Evolutionary conservation across 2,888 invertebrate species (phyloP), one percentile per base, ranked within the genome.

Genomic region (Bombylius major): DNA sequence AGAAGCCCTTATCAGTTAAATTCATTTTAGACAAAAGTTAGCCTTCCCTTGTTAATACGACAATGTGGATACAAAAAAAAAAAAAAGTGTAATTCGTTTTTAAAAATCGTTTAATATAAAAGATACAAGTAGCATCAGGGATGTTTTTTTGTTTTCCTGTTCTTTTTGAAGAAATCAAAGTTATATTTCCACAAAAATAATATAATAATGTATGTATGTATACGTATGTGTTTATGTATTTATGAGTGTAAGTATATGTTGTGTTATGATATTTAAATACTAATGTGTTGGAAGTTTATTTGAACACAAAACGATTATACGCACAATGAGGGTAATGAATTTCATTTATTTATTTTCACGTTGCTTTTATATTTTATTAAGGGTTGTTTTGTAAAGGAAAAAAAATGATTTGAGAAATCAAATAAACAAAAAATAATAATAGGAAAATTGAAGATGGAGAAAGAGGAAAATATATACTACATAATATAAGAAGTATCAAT

Each of bases 321-420:
- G 64, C 65, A 64, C 64, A 64, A 64, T 65, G 62, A 64, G 62
- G 62, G 62, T 62, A 63, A 63, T 64, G 63, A 63, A 63, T 64
- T 65, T 65, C 61, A 62, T 64, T 23, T 23, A 23, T 23, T 23
- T 23, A 23, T 23, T 23, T 23, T 23, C 23, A 23, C 23, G 23
- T 23, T 23, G 3, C 23, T 23, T 23, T 23, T 23, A 23, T 23
- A 23, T 23, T 23, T 2, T 23, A 23, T 23, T 23, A 23, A 23
- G 23, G 23, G 23, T 23, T 23, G 23, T 23, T 23, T 23, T 23
- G 23, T 23, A 23, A 23, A 23, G 23, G 23, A 23, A 23, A 23
- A 23, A 23, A 23, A 23, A 23, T 23, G 1, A 23, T 23, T 23
- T 23, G 23, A 23, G 23, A 23, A 23, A 23, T 23, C 23, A 23